Base-by-base conservation (phyloP, 1,140 invertebrate species). In the Thereuonema tuberculata region DNA sequence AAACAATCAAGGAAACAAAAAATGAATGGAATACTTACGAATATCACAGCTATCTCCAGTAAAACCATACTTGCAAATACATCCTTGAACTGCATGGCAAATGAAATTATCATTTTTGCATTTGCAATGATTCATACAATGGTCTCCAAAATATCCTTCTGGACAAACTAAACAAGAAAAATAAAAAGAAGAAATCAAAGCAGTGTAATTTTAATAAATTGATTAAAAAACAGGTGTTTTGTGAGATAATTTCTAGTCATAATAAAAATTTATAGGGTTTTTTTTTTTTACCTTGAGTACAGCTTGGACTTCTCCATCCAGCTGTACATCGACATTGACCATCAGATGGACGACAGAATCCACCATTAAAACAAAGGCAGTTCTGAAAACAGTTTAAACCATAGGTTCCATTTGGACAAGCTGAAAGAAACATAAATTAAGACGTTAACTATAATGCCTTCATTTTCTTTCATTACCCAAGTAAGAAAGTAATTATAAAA, bases 81-180 rank as follows among this genome's bases (percentile, higher is more conserved):
- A 94, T 17, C 91, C 91, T 1, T 79, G 68, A 1, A 82, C 80
- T 12, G 87, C 80, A 72, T 93, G 85, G 68, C 91, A 94, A 56
- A 83, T 78, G 73, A 85, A 92, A 68, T 85, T 82, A 12, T 84
- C 81, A 56, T 81, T 84, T 58, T 78, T 75, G 69, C 90, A 93
- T 60, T 84, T 79, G 52, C 72, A 74, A 0, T 81, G 74, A 56
- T 81, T 73, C 81, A 91, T 87, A 68, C 91, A 94, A 68, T 91
- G 86, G 61, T 89, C 83, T 21, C 90, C 90, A 72, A 82, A 92
- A 71, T 87, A 93, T 53, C 90, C 89, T 69, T 90, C 87, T 0
- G 89, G 88, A 66, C 91, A 94, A 62, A 88, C 57, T 58, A 58
- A 55, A 21, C 14, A 55, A 25, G 25, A 25, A 21, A 9, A 12